These are phyloP conservation scores for Clostera curtula DNA, from an alignment of 2,888 invertebrate genomes.

Conservation along the genomic window DNA sequence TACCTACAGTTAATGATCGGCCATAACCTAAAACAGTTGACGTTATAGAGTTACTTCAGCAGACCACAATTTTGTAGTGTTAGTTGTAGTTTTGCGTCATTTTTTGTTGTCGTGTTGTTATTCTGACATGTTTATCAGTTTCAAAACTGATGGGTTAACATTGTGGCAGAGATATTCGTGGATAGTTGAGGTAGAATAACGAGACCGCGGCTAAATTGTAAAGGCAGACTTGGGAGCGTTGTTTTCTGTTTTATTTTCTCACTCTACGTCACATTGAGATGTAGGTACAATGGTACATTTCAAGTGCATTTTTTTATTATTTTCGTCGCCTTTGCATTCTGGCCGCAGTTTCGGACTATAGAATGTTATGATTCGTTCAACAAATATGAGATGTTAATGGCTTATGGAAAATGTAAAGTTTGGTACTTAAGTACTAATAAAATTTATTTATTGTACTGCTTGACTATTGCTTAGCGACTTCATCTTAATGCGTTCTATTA, in stretches of 20 bases:
- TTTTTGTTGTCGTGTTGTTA: no score
- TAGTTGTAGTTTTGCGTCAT: no score
- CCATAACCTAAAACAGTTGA: no score
- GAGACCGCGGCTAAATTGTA: constrained; percentile 29
- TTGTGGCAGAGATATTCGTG: constrained; percentile 10
- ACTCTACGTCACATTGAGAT: constrained; percentile 2
- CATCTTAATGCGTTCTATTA: constrained; percentile 69
- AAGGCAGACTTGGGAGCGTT: constrained; percentile 14
- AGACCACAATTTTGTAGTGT: no score
- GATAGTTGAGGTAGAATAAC: constrained; percentile 11
- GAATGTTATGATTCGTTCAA: constrained; percentile 21
- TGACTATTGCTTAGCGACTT: constrained; percentile 71
- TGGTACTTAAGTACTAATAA: constrained; percentile 30
- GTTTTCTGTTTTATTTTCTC: constrained; percentile 10
- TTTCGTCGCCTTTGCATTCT: constrained; percentile 27
- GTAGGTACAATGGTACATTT: constrained; percentile 14
- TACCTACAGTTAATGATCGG: no score
- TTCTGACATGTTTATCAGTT: no score
- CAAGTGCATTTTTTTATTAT: constrained; percentile 6
- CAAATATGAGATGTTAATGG: no score
- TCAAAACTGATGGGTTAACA: no score
- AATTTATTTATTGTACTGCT: constrained; percentile 62
- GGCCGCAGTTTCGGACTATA: constrained; percentile 20
- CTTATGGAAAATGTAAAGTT: no score
- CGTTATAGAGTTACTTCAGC: no score